phyloP scores from a whole-genome alignment of 1,140 invertebrate genomes.

The Argopecten irradians region DNA sequence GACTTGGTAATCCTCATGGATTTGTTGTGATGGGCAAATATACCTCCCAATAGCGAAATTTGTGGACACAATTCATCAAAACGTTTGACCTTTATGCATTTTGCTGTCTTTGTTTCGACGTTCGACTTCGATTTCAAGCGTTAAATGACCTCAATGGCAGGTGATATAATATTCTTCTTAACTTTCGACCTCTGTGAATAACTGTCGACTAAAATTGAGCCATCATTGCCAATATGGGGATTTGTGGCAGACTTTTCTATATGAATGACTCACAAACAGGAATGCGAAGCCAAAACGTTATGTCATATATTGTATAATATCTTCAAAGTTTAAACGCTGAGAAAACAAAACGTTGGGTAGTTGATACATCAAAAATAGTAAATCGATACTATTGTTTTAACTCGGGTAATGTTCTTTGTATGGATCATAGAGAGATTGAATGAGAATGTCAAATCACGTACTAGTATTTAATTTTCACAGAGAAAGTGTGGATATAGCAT shows the following conservation, averaged over 20 bases:
- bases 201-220: neutral
- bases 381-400: neutral
- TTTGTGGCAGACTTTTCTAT: neutral
- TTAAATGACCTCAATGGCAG: neutral
- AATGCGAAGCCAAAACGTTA: neutral
- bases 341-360: neutral
- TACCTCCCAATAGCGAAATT: neutral
- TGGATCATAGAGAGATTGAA: too few relatives aligned
- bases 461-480: too few relatives aligned
- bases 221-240: constrained; percentile 13
- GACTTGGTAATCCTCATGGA: neutral
- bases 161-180: constrained; percentile 23
- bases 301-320: neutral
- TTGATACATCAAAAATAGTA: too few relatives aligned
- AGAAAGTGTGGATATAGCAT: too few relatives aligned
- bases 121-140: constrained; percentile 20
- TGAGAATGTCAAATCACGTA: too few relatives aligned
- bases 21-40: neutral
- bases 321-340: neutral
- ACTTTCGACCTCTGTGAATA: neutral
- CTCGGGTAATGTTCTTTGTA: neutral
- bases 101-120: neutral
- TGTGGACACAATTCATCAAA: neutral
- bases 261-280: neutral
- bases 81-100: neutral